These are phyloP conservation scores for Endomychus coccineus DNA, from an alignment of 2,888 invertebrate genomes.

Conservation along the genomic window DNA sequence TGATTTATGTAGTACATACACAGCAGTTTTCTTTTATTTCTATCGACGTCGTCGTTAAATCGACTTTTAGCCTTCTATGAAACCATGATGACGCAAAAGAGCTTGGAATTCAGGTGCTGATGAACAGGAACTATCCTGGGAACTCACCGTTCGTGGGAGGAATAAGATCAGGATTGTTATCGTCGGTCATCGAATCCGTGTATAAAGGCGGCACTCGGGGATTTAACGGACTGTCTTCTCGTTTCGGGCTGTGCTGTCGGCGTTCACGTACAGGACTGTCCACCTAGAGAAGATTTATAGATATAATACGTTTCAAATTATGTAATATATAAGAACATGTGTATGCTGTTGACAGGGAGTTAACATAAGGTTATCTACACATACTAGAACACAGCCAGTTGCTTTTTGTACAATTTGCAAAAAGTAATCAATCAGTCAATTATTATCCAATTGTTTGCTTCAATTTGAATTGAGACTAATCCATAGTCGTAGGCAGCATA, in stretches of 20 bases:
- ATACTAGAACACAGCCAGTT: too few relatives aligned
- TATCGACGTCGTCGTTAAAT: neutral
- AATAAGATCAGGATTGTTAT: conserved; percentile 44
- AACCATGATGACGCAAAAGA: neutral
- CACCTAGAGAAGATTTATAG: conserved; percentile 24
- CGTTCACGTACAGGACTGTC: conserved; percentile 39
- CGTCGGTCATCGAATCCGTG: conserved; percentile 39
- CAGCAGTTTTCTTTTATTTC: neutral
- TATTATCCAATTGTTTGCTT: too few relatives aligned
- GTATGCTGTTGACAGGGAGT: too few relatives aligned
- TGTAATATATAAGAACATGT: too few relatives aligned
- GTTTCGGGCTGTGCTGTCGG: conserved; percentile 33
- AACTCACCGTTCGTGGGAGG: conserved; percentile 42
- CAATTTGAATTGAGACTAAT: too few relatives aligned
- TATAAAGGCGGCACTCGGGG: conserved; percentile 38
- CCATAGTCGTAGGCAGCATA: too few relatives aligned
- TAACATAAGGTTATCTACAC: too few relatives aligned
- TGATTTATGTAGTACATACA: conserved; percentile 1
- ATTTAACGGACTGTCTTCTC: conserved; percentile 37
- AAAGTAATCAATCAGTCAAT: too few relatives aligned
- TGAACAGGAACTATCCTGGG: neutral
- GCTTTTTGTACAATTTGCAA: too few relatives aligned
- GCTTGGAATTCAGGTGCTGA: neutral
- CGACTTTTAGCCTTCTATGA: neutral
- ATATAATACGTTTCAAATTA: neutral